phyloP scores from a whole-genome alignment of 2,888 invertebrate species.

The Coenonympha arcania region DNA sequence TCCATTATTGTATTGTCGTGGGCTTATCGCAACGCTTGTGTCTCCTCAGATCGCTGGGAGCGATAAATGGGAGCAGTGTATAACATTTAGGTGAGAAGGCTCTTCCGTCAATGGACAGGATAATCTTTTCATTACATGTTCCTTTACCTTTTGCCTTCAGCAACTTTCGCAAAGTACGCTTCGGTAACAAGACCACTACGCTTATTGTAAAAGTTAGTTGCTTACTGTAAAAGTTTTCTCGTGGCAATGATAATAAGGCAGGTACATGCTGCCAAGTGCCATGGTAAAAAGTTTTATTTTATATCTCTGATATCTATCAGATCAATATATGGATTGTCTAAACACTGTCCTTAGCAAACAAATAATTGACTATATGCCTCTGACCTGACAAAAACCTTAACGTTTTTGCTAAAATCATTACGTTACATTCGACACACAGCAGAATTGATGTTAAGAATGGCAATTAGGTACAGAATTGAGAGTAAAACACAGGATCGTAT shows the following conservation, averaged over 20 bases:
- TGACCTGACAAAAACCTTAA: neutral
- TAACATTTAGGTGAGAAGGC: conserved; percentile 15
- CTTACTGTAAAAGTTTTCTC: too few species aligned
- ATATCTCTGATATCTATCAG: too few species aligned
- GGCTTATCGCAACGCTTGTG: conserved; percentile 63
- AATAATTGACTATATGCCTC: neutral
- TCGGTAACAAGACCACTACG: too few species aligned
- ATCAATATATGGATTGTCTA: too few species aligned
- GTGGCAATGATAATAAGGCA: too few species aligned
- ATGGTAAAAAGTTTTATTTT: too few species aligned
- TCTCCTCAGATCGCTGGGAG: conserved; percentile 56
- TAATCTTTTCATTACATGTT: neutral
- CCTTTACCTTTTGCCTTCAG: too few species aligned
- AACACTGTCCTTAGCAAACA: too few species aligned
- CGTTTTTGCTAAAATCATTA: neutral
- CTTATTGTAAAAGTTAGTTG: too few species aligned
- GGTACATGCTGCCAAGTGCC: too few species aligned
- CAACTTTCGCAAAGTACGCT: too few species aligned
- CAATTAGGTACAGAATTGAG: neutral
- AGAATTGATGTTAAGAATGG: neutral
- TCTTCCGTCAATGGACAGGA: neutral
- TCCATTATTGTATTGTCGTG: conserved; percentile 72
- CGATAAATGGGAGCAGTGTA: conserved; percentile 29
- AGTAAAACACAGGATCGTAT: conserved; percentile 11
- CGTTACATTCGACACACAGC: neutral